These are phyloP conservation scores for Channa striata DNA, from an alignment of 2,797 vertebrate species.

Conservation along the genomic window DNA sequence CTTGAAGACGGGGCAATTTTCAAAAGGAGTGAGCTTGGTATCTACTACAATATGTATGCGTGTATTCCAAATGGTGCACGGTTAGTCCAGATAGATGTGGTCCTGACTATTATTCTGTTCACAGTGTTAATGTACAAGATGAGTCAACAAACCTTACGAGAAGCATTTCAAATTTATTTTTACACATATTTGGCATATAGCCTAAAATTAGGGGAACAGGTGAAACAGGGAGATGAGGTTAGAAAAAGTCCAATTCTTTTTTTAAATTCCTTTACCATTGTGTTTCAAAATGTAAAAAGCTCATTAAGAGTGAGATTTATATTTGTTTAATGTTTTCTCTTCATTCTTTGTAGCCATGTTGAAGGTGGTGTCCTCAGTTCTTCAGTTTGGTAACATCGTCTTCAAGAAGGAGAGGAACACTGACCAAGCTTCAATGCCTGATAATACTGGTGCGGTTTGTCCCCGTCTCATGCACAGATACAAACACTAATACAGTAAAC, in stretches of 20 bases:
- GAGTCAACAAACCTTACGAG: no score
- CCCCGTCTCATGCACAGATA: slow-evolving; percentile 6
- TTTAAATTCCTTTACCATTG: background rate
- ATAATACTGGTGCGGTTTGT: slow-evolving; percentile 91
- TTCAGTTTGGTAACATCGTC: slow-evolving; percentile 97
- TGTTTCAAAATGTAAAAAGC: background rate
- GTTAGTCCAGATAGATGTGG: no score
- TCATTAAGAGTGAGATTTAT: background rate
- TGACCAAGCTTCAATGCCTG: slow-evolving; percentile 98
- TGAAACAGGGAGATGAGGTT: no score
- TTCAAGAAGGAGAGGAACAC: slow-evolving; percentile 99
- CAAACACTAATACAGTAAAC: background rate
- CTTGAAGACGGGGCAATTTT: no score
- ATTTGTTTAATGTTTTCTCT: background rate
- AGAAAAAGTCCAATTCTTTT: background rate
- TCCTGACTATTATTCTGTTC: no score
- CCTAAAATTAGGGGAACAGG: no score
- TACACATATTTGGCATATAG: no score
- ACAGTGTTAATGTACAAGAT: no score
- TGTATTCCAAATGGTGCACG: no score
- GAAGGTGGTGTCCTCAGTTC: slow-evolving; percentile 95
- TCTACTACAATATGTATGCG: no score
- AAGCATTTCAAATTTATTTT: no score
- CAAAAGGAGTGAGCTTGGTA: no score
- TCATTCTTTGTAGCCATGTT: slow-evolving; percentile 89